Percentiles rank a stretch among this genome's conserved stretches.
phyloP scores from a whole-genome alignment of 2,113 vertebrate species.

The Trematocara variabile region DNA sequence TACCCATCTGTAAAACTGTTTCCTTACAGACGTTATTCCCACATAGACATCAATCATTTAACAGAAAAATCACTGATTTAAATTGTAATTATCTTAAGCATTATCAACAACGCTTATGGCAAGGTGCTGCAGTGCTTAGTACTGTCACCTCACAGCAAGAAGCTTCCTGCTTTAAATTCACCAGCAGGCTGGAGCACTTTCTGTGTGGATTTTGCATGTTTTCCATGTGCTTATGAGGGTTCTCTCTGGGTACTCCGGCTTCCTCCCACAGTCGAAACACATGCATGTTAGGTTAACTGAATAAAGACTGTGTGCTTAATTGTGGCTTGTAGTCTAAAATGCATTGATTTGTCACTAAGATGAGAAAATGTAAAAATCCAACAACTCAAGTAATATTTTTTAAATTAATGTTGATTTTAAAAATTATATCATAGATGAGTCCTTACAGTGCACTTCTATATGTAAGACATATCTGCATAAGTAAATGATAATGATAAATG shows the following conservation, averaged over 20 bases:
- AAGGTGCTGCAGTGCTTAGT: not conserved
- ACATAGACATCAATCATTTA: not conserved
- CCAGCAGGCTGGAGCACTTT: not conserved
- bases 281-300: not conserved
- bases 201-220: not conserved
- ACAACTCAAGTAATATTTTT: not conserved
- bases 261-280: not conserved
- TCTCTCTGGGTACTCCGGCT: accelerated
- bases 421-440: not conserved
- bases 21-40: not conserved
- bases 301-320: not conserved
- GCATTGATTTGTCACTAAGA: not conserved
- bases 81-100: not conserved
- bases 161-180: not conserved
- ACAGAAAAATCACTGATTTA: accelerated
- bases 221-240: not conserved
- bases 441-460: not conserved
- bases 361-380: not conserved
- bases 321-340: not conserved
- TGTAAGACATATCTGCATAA: not conserved
- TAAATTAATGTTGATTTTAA: not conserved
- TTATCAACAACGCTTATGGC: not conserved
- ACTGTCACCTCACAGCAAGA: not conserved
- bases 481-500: not conserved
- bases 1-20: not conserved